A percentile compares a stretch with the other conserved stretches of the same genome.
Conservation (phyloP, 2,113 vertebrate genomes). For the Protobothrops mucrosquamatus region DNA sequence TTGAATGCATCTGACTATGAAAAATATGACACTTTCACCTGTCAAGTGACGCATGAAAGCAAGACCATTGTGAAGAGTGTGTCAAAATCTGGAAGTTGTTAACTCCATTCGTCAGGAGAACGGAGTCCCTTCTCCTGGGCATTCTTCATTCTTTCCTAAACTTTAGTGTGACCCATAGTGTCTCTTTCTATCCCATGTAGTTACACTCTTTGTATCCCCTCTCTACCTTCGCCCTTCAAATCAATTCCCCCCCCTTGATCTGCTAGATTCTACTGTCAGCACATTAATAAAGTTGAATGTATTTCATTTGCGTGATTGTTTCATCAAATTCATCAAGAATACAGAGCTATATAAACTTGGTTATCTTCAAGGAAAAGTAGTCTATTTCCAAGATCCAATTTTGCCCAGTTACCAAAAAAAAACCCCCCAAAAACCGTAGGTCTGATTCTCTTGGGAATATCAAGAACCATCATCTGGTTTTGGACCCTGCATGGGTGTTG, state of each 20-base stretch:
- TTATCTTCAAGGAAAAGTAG: no score
- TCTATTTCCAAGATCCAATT: no score
- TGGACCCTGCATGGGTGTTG: background rate
- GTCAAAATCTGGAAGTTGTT: background rate
- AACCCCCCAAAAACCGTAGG: background rate
- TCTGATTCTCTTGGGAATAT: background rate
- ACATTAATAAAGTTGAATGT: background rate
- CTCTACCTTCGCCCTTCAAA: background rate
- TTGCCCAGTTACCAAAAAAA: background rate
- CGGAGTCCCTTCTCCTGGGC: background rate
- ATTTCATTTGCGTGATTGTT: no score
- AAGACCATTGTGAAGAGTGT: slow-evolving; percentile 2
- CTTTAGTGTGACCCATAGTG: no score
- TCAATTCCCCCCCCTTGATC: background rate
- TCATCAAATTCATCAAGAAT: no score
- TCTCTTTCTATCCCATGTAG: background rate
- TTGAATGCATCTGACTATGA: no score
- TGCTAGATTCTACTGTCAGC: background rate
- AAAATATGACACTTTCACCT: no score
- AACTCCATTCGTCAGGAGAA: background rate
- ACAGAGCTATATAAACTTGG: no score
- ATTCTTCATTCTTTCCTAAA: background rate
- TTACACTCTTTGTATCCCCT: background rate
- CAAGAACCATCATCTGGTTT: background rate
- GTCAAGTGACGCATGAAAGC: background rate